phyloP scores from a whole-genome alignment of 2,113 vertebrate species.

The Microcebus ravelobensis region DNA sequence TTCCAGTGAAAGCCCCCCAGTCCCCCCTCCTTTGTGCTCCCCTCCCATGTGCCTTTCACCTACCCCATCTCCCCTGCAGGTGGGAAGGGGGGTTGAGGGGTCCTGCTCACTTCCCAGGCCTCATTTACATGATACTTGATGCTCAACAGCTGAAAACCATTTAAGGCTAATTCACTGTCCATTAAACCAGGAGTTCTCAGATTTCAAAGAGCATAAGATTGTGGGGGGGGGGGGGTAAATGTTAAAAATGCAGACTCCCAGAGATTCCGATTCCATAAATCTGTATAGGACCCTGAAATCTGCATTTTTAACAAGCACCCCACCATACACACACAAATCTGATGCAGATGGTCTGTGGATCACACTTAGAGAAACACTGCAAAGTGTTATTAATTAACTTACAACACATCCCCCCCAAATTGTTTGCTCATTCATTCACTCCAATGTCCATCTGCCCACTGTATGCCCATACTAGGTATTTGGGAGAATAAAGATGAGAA shows the following conservation, averaged over 20 bases:
- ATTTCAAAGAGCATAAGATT: not conserved
- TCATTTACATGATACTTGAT: not conserved
- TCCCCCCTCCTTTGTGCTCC: not conserved
- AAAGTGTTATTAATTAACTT: not conserved
- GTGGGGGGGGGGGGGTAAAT: rapidly evolving
- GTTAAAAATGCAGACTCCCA: not conserved
- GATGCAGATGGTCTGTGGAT: not conserved
- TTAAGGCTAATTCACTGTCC: not conserved
- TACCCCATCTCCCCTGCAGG: not conserved
- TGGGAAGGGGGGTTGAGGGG: not conserved
- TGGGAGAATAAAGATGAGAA: not conserved
- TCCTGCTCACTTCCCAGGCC: not conserved
- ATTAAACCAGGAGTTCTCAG: not conserved
- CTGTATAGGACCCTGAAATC: not conserved
- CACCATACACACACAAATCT: not conserved
- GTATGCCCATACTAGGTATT: not conserved
- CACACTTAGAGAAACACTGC: not conserved
- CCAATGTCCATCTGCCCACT: not conserved
- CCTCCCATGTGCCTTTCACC: not conserved
- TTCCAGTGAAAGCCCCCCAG: not conserved
- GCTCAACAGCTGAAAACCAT: not conserved
- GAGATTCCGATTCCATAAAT: not conserved
- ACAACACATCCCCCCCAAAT: not conserved
- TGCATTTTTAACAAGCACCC: not conserved
- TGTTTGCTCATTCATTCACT: not conserved